Base-by-base conservation (phyloP, 2,113 vertebrate genomes). In the Donacobius atricapilla region DNA sequence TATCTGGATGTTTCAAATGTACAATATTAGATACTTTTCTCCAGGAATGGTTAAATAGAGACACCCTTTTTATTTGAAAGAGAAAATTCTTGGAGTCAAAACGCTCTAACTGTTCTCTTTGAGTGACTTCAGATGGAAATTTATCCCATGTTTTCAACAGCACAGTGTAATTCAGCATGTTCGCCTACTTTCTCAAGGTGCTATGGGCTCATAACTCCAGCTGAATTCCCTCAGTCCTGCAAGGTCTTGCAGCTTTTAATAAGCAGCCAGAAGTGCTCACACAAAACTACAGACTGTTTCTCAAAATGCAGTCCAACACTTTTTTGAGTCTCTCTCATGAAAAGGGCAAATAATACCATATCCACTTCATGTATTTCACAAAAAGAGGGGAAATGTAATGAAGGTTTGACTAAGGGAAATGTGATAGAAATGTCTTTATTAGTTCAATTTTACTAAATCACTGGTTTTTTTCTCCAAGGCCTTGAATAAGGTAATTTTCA, bases 1-100 rank as follows among this genome's bases (percentile, higher is more conserved):
- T 96, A 94, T 75, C 39, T 78, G 91, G 91, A 79, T 75, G 50
- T 35, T 96, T 87, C 86, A 61, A 50, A 96, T 92, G 24, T 63
- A 85, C 39, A 83, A 4, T 51, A 88, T 89, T 35, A 83, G 65
- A 58, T 66, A 92, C 30, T 77, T 76, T 88, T 95, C 90, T 82
- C 53, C 78, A 84, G 68, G 61, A 90, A 89, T 66, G 27, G 54
- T 50, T 94, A 92, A 95, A 76, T 39, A 76, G 44, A 40, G 54
- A 18, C 2, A 0, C 6, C 22, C 6, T 57, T 91, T 86, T 63
- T 60, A 69, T 47, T 69, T 48, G 68, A 93, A 85, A 88, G 30
- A 73, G 37, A 89, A 93, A 80, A 78, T 48, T 63, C 39, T 70
- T 39, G 19, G 35, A 95, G 44, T 58, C 50, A 81, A 89, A 96